A percentile compares a stretch with the other conserved stretches of the same genome.
These are phyloP conservation scores for Cheilosia pagana DNA, from an alignment of 2,888 invertebrate species.

Conservation along the genomic window DNA sequence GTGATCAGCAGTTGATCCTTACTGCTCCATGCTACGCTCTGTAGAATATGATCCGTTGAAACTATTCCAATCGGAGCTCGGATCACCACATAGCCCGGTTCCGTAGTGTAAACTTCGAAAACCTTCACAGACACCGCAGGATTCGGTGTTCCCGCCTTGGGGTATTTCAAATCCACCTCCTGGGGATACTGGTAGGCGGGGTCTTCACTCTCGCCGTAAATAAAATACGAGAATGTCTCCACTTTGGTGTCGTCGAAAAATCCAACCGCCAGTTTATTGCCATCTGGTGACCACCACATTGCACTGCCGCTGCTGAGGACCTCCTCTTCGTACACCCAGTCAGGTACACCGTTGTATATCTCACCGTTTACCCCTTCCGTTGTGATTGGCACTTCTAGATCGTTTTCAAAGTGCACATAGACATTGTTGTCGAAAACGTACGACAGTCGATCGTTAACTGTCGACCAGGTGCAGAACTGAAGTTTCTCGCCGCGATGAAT, in stretches of 20 bases:
- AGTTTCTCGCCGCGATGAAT: slow-evolving; percentile 84
- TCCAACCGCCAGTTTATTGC: slow-evolving; percentile 88
- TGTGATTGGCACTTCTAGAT: slow-evolving; percentile 84
- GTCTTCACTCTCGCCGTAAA: slow-evolving; percentile 87
- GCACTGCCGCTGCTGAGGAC: slow-evolving; percentile 89
- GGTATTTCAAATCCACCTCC: slow-evolving; percentile 88
- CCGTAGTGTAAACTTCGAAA: slow-evolving; percentile 84
- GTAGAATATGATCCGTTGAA: slow-evolving; percentile 87
- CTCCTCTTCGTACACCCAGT: slow-evolving; percentile 98
- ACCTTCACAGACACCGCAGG: slow-evolving; percentile 89
- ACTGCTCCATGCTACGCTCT: slow-evolving; percentile 90
- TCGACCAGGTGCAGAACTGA: slow-evolving; percentile 87
- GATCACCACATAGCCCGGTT: slow-evolving; percentile 81
- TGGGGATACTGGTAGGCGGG: slow-evolving; percentile 88
- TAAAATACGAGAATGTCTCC: slow-evolving; percentile 86
- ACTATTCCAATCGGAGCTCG: slow-evolving; percentile 85
- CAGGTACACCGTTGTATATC: slow-evolving; percentile 92
- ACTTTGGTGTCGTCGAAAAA: slow-evolving; percentile 89
- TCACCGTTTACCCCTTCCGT: slow-evolving; percentile 86
- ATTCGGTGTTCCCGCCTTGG: slow-evolving; percentile 91
- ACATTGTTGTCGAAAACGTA: slow-evolving; percentile 89
- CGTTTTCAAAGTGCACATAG: slow-evolving; percentile 82
- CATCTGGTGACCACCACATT: slow-evolving; percentile 91
- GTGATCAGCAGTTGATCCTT: slow-evolving; percentile 87
- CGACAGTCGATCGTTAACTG: slow-evolving; percentile 84